phyloP scores from a whole-genome alignment of 2,113 vertebrate species.

The Gallinago media region DNA sequence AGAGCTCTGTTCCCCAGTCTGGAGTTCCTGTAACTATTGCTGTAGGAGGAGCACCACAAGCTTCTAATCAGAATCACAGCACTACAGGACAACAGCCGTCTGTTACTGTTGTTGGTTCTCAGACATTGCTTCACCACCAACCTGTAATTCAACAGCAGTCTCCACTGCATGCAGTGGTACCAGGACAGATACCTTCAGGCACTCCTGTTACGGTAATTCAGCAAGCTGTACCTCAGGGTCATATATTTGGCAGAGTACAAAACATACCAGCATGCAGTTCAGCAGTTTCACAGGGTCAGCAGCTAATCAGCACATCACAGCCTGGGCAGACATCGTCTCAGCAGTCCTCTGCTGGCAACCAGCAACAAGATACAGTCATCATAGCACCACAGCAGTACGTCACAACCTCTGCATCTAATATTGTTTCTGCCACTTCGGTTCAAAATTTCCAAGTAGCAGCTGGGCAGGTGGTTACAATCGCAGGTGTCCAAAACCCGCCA shows the following conservation, averaged over 20 bases:
- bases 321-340: conserved; percentile 79
- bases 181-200: conserved; percentile 86
- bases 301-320: conserved; percentile 82
- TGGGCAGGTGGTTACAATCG: conserved; percentile 87
- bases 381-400: conserved; percentile 85
- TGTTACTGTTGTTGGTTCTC: conserved; percentile 80
- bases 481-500: conserved; percentile 86
- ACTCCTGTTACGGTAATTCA: conserved; percentile 94
- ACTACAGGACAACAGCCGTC: conserved; percentile 74
- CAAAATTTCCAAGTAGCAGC: conserved; percentile 89
- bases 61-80: conserved; percentile 86
- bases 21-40: conserved; percentile 80
- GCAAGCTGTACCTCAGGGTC: conserved; percentile 91
- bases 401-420: conserved; percentile 81
- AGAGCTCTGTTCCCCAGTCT: conserved; percentile 84
- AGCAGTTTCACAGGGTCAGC: conserved; percentile 83
- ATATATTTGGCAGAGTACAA: conserved; percentile 93
- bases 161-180: conserved; percentile 82
- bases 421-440: conserved; percentile 85
- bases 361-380: conserved; percentile 87
- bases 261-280: conserved; percentile 88
- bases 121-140: conserved; percentile 86
- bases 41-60: conserved; percentile 78
- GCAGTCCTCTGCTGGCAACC: conserved; percentile 79
- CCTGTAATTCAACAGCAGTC: conserved; percentile 85